Conservation (phyloP, 2,797 vertebrate species). For the Euphonia xanthogaster region DNA sequence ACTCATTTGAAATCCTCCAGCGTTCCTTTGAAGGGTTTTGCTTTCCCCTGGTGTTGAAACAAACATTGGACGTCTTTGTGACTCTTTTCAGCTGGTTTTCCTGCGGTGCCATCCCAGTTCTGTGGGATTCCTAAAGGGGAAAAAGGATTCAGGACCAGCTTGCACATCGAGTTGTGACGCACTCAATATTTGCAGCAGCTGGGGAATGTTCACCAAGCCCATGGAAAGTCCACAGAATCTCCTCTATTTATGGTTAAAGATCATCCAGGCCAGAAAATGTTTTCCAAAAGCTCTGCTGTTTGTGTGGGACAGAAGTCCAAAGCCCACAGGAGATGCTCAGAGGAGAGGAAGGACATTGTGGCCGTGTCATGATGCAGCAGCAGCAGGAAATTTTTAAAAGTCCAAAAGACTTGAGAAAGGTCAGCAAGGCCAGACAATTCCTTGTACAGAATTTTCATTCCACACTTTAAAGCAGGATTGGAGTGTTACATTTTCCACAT, state of each 20-base stretch:
- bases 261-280: background rate
- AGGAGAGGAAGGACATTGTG: background rate
- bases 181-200: accelerated
- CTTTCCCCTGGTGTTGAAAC: background rate
- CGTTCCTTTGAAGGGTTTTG: background rate
- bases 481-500: accelerated
- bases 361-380: accelerated
- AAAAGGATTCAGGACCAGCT: background rate
- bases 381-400: background rate
- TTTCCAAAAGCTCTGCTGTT: background rate
- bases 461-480: background rate
- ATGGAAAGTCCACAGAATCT: accelerated
- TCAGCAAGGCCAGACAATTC: background rate
- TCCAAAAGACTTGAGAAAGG: background rate
- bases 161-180: accelerated
- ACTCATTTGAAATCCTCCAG: background rate
- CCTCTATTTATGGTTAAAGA: background rate
- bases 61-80: background rate
- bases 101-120: accelerated
- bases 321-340: background rate
- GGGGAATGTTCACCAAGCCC: background rate
- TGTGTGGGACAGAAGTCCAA: background rate
- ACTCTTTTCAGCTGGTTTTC: accelerated
- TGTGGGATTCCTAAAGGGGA: background rate
- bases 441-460: background rate